phyloP scores from a whole-genome alignment of 1,140 invertebrate genomes.

The Heliothis virescens region DNA sequence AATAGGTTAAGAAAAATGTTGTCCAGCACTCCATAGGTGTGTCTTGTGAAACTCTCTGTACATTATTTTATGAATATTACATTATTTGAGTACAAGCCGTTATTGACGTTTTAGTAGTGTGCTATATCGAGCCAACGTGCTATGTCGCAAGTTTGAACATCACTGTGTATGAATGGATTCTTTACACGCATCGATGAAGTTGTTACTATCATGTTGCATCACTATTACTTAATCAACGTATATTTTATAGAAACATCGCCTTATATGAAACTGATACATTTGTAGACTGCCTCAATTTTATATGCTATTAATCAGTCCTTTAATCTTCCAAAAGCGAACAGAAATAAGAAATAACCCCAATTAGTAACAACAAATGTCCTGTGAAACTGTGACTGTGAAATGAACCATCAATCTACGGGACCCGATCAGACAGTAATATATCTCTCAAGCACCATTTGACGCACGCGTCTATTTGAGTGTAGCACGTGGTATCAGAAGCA shows the following conservation, averaged over 20 bases:
- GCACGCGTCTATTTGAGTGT: constrained; percentile 57
- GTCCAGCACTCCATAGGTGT: constrained; percentile 35
- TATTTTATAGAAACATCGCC: too few species aligned
- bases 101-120: constrained; percentile 10
- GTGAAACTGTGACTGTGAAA: constrained; percentile 29
- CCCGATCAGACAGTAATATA: constrained; percentile 33
- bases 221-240: background rate
- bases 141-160: constrained; percentile 34
- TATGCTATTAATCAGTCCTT: background rate
- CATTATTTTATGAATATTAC: constrained; percentile 35
- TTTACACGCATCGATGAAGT: constrained; percentile 26
- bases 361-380: constrained; percentile 25
- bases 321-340: background rate
- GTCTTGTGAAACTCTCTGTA: constrained; percentile 52
- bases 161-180: constrained; percentile 12
- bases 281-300: too few species aligned
- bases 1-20: constrained; percentile 63
- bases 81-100: constrained; percentile 1
- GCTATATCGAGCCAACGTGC: constrained; percentile 20
- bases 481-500: constrained; percentile 55
- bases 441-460: constrained; percentile 38
- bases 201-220: background rate
- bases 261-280: too few species aligned
- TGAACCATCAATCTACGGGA: constrained; percentile 1
- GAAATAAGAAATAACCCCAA: background rate